Percentiles rank a stretch among this genome's conserved stretches.
phyloP scores from a whole-genome alignment of 2,113 vertebrate genomes.

The Mobula hypostoma region DNA sequence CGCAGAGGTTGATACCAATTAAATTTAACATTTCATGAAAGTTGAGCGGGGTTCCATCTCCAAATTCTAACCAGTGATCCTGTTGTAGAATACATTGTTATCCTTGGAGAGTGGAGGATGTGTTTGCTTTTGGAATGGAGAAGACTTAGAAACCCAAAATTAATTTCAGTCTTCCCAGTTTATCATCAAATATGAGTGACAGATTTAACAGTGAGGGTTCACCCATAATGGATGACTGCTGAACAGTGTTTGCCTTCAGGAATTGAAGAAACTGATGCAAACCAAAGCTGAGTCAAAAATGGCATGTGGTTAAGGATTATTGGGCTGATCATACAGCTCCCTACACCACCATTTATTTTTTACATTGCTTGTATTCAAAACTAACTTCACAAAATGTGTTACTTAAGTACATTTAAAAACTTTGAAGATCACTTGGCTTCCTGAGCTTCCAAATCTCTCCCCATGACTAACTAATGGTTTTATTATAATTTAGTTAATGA shows the following conservation, averaged over 20 bases:
- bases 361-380: neutral
- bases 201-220: neutral
- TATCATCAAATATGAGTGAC: neutral
- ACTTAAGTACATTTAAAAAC: neutral
- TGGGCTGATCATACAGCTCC: neutral
- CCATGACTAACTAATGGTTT: neutral
- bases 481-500: neutral
- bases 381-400: neutral
- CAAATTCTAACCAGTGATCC: neutral
- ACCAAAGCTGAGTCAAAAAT: neutral
- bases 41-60: neutral
- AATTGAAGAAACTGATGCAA: neutral
- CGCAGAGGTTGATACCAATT: no score
- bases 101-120: neutral
- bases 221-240: neutral
- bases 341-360: neutral
- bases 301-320: neutral
- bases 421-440: neutral
- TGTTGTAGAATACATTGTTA: neutral
- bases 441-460: neutral
- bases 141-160: neutral
- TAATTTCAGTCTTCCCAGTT: neutral
- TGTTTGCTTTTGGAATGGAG: neutral
- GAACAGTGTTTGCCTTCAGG: neutral
- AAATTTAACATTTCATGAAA: neutral